Evolutionary conservation across 2,888 invertebrate species (phyloP).

Genomic region (Diachrysia chrysitis): DNA sequence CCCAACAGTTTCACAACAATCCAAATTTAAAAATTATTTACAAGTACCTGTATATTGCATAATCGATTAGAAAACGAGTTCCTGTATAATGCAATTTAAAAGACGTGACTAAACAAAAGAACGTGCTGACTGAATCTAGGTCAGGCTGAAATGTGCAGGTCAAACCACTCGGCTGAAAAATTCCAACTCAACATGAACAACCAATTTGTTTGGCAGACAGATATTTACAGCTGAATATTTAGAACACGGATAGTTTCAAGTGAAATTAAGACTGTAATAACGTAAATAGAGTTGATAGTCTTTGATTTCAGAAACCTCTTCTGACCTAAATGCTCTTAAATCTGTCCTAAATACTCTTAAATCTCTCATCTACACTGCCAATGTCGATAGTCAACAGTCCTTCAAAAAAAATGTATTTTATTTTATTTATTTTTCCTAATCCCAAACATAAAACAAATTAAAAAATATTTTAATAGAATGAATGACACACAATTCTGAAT

Average conservation of each 20-base stretch:
- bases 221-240: conserved; percentile 37
- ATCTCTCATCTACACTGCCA: neutral
- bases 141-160: conserved; percentile 63
- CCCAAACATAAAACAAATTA: neutral
- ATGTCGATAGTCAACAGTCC: neutral
- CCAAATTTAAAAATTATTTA: neutral
- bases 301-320: neutral
- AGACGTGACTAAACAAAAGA: conserved; percentile 45
- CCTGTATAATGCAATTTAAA: conserved; percentile 37
- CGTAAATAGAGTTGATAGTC: conserved; percentile 14
- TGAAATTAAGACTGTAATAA: conserved; percentile 18
- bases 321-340: neutral
- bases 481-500: neutral
- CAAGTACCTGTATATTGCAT: conserved; percentile 3
- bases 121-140: conserved; percentile 58
- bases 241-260: conserved; percentile 21
- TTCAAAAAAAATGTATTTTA: neutral
- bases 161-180: conserved; percentile 59
- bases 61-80: conserved; percentile 20
- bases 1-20: neutral
- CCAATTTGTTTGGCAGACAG: conserved; percentile 49
- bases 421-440: neutral
- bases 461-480: neutral
- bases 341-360: neutral
- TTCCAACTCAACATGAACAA: conserved; percentile 37